phyloP scores from a whole-genome alignment of 2,888 invertebrate genomes.

The Drosophila kambysellisi region DNA sequence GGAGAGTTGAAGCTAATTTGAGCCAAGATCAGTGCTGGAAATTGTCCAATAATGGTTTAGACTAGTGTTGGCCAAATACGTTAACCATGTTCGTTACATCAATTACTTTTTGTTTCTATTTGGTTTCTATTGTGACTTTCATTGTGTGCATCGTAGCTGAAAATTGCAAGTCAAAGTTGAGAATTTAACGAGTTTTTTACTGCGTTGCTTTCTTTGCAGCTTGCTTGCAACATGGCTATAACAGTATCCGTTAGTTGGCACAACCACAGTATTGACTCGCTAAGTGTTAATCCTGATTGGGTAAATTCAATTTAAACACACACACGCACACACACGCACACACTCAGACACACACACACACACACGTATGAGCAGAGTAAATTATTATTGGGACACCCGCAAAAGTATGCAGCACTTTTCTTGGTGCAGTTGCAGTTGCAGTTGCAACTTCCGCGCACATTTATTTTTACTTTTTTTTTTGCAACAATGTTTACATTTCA shows the following conservation, averaged over 20 bases:
- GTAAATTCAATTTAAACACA: background rate
- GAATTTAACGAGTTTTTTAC: conserved; percentile 1
- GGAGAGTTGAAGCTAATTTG: background rate
- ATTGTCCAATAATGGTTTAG: background rate
- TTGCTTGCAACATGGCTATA: conserved; percentile 1
- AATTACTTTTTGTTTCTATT: background rate
- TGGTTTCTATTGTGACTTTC: background rate
- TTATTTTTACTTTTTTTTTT: conserved; percentile 10
- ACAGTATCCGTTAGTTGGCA: background rate
- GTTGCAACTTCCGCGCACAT: conserved; percentile 10
- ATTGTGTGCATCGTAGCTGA: background rate
- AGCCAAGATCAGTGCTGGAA: background rate
- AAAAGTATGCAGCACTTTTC: conserved; percentile 9
- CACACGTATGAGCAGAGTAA: background rate
- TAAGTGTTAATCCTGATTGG: background rate
- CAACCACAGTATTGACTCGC: background rate
- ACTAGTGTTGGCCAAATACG: background rate
- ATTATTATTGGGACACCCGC: conserved; percentile 9
- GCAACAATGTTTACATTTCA: conserved; percentile 57
- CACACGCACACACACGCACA: background rate
- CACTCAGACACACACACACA: background rate
- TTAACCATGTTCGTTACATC: background rate
- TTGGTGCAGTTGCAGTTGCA: background rate
- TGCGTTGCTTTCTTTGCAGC: background rate
- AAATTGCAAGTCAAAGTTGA: conserved; percentile 1